A percentile compares a stretch with the other conserved stretches of the same genome.
phyloP scores from a whole-genome alignment of 35 echinoderm and acorn worm species.

The Ophiothrix spiculata region DNA sequence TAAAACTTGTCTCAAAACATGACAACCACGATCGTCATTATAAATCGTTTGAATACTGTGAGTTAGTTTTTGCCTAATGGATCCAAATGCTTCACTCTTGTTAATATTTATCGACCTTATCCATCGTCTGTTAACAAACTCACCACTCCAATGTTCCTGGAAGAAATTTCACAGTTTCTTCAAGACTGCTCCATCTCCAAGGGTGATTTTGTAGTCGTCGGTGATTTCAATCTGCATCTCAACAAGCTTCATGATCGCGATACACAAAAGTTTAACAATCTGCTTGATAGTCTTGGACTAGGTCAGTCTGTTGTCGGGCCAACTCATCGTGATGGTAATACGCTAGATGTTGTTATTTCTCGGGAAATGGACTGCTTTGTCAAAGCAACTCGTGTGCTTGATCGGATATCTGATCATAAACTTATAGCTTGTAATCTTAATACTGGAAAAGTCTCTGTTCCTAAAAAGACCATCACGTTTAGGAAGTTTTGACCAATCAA shows the following conservation, averaged over 20 bases:
- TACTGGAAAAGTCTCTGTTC: background rate
- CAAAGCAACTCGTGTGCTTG: background rate
- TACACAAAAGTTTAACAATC: background rate
- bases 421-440: background rate
- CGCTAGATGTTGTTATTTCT: constrained; percentile 10
- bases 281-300: constrained; percentile 12
- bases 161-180: constrained; percentile 17
- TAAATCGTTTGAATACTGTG: too few species aligned
- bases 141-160: background rate
- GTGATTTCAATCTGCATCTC: constrained; percentile 23
- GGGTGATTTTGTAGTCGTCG: background rate
- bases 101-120: constrained; percentile 11
- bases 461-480: background rate
- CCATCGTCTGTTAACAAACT: background rate
- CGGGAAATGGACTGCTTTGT: background rate
- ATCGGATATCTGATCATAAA: constrained; percentile 7
- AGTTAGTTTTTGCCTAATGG: too few species aligned
- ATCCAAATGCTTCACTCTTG: background rate
- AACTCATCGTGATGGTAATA: constrained; percentile 22
- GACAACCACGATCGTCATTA: too few species aligned
- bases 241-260: background rate
- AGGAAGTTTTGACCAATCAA: background rate
- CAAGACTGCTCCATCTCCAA: background rate
- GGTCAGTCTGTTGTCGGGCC: constrained; percentile 10
- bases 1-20: background rate